Percentiles rank a stretch among this genome's conserved stretches.
Conservation (phyloP, 2,113 vertebrate species). For the Sisor rabdophorus region DNA sequence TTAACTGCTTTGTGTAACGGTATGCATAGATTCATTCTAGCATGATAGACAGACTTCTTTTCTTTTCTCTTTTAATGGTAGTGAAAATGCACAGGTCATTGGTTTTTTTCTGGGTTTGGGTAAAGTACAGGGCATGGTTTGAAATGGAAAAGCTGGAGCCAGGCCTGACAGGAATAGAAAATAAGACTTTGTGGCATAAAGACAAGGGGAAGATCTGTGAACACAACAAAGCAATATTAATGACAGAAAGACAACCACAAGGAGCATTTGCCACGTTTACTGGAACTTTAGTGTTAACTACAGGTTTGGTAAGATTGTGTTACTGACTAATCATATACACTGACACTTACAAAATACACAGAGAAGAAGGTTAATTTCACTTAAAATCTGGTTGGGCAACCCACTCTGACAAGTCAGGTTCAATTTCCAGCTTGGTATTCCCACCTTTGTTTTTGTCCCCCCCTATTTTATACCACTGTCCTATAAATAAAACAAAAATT, state of each 20-base stretch:
- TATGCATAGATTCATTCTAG: background rate
- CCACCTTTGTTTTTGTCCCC: too few relatives aligned
- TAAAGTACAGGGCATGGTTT: constrained; percentile 23
- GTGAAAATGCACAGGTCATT: constrained; percentile 18
- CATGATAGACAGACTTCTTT: background rate
- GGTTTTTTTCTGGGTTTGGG: constrained; percentile 5
- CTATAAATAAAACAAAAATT: too few relatives aligned
- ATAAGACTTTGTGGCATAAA: constrained; percentile 52
- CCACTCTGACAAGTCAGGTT: too few relatives aligned
- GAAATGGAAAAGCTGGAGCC: constrained; percentile 51
- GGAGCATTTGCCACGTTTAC: constrained; percentile 30
- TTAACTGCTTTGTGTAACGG: background rate
- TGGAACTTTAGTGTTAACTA: constrained; percentile 12
- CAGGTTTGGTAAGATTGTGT: constrained; percentile 28
- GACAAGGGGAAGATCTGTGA: constrained; percentile 44
- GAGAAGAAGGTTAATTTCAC: constrained; percentile 9
- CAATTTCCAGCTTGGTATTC: too few relatives aligned
- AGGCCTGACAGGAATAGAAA: constrained; percentile 46
- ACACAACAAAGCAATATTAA: constrained; percentile 53
- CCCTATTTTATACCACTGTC: too few relatives aligned
- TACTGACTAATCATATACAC: constrained; percentile 31
- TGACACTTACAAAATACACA: constrained; percentile 15
- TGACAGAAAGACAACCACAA: constrained; percentile 46
- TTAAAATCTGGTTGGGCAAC: background rate
- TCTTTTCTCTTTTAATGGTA: background rate